Conservation (phyloP, 64 coral and sea anemone genomes). For the Astreopora myriophthalma region DNA sequence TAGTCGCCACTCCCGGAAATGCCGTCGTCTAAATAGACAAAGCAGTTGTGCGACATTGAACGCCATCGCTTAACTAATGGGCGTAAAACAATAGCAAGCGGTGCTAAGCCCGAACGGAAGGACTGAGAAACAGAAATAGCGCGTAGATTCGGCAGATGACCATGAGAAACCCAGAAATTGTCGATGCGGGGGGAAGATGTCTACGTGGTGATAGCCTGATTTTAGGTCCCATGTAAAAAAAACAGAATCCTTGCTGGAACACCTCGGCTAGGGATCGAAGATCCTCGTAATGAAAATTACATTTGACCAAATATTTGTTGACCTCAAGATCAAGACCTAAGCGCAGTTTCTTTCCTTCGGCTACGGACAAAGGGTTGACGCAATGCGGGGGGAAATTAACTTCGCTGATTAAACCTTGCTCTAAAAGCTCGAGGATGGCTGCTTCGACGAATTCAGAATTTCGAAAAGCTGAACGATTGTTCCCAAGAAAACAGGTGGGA, state of each 20-base stretch:
- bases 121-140: not conserved
- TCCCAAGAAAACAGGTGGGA: not conserved
- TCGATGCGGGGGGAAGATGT: slow-evolving; percentile 20
- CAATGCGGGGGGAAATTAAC: slow-evolving; percentile 8
- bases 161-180: slow-evolving; percentile 43
- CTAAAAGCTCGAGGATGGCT: too few relatives aligned
- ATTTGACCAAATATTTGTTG: slow-evolving; percentile 30
- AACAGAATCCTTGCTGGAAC: not conserved
- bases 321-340: not conserved
- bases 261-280: slow-evolving; percentile 32
- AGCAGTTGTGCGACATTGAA: not conserved
- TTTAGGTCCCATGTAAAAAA: slow-evolving; percentile 51
- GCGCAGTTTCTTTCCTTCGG: slow-evolving; percentile 21
- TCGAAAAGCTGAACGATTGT: not conserved
- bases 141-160: not conserved
- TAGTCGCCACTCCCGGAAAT: not conserved
- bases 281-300: slow-evolving; percentile 40
- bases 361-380: slow-evolving; percentile 44
- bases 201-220: slow-evolving; percentile 15
- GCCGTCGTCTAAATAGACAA: not conserved
- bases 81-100: slow-evolving; percentile 16
- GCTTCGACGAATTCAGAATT: not conserved
- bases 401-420: too few relatives aligned
- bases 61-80: slow-evolving; percentile 32
- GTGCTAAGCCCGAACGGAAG: slow-evolving; percentile 27